Percentiles rank a stretch among this genome's conserved stretches.
These are phyloP conservation scores for Megaceryle maxima DNA, from an alignment of 2,113 vertebrate species.

Conservation along the genomic window DNA sequence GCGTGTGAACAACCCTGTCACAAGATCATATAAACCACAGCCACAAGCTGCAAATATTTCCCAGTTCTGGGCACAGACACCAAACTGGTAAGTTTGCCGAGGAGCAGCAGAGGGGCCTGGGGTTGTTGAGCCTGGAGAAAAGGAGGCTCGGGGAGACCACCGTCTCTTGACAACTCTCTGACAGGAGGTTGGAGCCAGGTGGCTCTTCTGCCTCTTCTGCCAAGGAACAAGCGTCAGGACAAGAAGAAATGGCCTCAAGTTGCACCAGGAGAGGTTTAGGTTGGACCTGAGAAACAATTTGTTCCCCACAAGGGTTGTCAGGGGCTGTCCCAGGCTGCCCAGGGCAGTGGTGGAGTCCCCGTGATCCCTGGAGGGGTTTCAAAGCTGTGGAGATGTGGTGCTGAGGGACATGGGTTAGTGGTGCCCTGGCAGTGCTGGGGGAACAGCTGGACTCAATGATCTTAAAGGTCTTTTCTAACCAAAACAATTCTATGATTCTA, in stretches of 20 bases:
- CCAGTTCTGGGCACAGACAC: neutral
- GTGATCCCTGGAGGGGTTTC: neutral
- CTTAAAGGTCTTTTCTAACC: neutral
- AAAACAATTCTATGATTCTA: neutral
- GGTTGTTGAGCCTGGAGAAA: neutral
- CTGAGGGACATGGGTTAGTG: neutral
- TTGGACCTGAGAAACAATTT: neutral
- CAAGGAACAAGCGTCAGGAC: neutral
- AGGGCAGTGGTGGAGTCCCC: neutral
- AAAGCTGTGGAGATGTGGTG: neutral
- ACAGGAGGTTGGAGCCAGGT: neutral
- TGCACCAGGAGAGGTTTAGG: neutral
- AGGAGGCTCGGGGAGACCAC: neutral
- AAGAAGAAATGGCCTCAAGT: neutral
- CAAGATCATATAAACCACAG: no score
- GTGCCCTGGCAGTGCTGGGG: neutral
- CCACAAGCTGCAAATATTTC: neutral
- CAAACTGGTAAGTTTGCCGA: neutral
- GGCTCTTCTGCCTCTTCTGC: neutral
- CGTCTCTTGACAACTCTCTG: neutral
- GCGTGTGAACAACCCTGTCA: fast-evolving
- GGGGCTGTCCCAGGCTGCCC: neutral
- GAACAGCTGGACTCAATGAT: neutral
- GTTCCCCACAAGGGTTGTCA: neutral
- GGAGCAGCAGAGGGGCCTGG: neutral